Percentiles rank a stretch among this genome's conserved stretches.
These are phyloP conservation scores for Podarcis muralis DNA, from an alignment of 2,113 vertebrate genomes.

Conservation along the genomic window DNA sequence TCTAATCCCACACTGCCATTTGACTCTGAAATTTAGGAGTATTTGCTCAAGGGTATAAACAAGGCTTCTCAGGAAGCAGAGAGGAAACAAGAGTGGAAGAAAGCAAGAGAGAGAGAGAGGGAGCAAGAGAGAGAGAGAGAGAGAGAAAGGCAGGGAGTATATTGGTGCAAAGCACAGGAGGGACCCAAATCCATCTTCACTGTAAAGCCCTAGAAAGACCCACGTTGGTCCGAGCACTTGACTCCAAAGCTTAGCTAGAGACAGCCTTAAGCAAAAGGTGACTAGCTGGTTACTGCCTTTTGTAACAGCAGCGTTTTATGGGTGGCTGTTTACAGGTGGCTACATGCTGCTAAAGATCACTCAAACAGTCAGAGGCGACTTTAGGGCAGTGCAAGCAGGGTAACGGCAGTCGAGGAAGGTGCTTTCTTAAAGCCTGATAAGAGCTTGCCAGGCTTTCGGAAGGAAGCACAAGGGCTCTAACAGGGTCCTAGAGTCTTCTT, in stretches of 20 bases:
- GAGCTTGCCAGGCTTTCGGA: too few relatives aligned
- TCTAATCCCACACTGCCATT: conserved; percentile 33
- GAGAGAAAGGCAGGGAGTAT: not conserved
- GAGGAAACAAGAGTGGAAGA: not conserved
- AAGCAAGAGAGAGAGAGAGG: not conserved
- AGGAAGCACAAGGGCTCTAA: too few relatives aligned
- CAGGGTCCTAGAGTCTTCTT: too few relatives aligned
- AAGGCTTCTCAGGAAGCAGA: not conserved
- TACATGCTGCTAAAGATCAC: not conserved
- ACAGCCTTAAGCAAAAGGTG: not conserved
- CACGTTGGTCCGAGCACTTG: not conserved
- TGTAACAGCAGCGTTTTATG: accelerated
- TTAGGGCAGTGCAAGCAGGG: too few relatives aligned
- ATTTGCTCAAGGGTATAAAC: too few relatives aligned
- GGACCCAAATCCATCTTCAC: not conserved
- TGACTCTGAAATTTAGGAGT: not conserved
- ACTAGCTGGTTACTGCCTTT: not conserved
- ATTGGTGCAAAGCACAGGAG: not conserved
- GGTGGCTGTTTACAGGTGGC: not conserved
- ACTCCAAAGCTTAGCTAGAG: not conserved
- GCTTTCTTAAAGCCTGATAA: too few relatives aligned
- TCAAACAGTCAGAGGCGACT: too few relatives aligned
- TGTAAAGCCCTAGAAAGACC: not conserved
- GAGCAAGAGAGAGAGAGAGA: not conserved
- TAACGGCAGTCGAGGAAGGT: too few relatives aligned